Percentiles rank a stretch among this genome's conserved stretches.
Conservation (phyloP, 1,140 invertebrate genomes). For the Orius insidiosus region DNA sequence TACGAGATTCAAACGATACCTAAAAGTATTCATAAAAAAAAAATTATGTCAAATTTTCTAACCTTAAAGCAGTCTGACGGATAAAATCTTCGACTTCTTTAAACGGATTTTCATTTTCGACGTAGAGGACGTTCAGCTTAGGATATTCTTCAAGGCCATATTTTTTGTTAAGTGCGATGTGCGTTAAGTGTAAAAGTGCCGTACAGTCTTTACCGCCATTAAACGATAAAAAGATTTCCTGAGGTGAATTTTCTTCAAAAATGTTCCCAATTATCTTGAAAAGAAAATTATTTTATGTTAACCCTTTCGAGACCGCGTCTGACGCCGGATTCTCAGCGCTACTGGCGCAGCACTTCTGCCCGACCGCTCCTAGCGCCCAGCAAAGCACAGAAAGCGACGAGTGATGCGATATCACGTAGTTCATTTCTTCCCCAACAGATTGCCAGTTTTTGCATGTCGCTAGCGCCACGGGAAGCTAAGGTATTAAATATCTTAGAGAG, state of each 20-base stretch:
- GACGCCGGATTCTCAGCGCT: too few species aligned
- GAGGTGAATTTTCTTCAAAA: constrained; percentile 34
- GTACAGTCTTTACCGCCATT: constrained; percentile 98
- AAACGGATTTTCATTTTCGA: constrained; percentile 58
- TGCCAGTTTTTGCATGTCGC: too few species aligned
- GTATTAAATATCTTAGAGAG: too few species aligned
- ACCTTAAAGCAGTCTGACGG: constrained; percentile 37
- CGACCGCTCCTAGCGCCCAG: too few species aligned
- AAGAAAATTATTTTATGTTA: constrained; percentile 2
- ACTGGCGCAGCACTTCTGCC: too few species aligned
- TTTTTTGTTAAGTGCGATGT: constrained; percentile 41
- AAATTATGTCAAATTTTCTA: constrained; percentile 1
- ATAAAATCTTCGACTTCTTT: constrained; percentile 77
- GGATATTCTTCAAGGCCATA: constrained; percentile 23
- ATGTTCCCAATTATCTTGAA: constrained; percentile 24
- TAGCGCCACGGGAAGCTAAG: too few species aligned
- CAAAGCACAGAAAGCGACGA: too few species aligned
- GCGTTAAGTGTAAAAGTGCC: constrained; percentile 60
- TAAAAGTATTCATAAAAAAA: constrained; percentile 19
- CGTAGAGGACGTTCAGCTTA: constrained; percentile 50
- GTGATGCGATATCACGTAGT: too few species aligned
- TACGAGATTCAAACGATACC: constrained; percentile 54
- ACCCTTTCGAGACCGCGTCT: not conserved
- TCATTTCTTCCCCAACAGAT: too few species aligned
- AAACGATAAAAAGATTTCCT: constrained; percentile 75